Conservation (phyloP, 2,888 invertebrate species). For the Emmelina monodactyla region DNA sequence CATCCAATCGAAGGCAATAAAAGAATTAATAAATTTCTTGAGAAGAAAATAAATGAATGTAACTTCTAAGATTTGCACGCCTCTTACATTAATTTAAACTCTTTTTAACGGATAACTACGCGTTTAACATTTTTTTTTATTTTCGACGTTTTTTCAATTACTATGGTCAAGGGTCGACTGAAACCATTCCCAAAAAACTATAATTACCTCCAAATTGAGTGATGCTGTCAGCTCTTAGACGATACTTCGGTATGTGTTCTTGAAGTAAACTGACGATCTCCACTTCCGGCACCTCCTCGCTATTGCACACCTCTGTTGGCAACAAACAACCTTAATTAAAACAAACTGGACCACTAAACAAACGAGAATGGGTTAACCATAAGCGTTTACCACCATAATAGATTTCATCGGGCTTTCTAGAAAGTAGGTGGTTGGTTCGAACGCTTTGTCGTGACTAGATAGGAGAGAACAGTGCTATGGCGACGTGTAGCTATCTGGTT, state of each 20-base stretch:
- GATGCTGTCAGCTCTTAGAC: slow-evolving; percentile 90
- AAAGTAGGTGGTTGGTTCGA: not conserved
- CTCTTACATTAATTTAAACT: too few relatives aligned
- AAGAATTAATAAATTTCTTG: too few relatives aligned
- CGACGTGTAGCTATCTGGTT: not conserved
- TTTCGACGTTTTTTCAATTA: too few relatives aligned
- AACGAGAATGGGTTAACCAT: not conserved
- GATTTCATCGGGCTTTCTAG: not conserved
- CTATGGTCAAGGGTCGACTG: too few relatives aligned
- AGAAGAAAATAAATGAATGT: too few relatives aligned
- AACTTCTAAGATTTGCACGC: too few relatives aligned
- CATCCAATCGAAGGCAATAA: too few relatives aligned
- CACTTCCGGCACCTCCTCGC: slow-evolving; percentile 92
- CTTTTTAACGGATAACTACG: too few relatives aligned
- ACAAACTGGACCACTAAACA: not conserved
- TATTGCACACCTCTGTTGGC: slow-evolving; percentile 87
- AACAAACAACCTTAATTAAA: slow-evolving; percentile 22
- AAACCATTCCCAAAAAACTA: too few relatives aligned
- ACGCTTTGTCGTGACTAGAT: not conserved
- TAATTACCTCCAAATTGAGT: slow-evolving; percentile 89
- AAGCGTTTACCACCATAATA: slow-evolving; percentile 1
- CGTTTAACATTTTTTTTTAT: too few relatives aligned
- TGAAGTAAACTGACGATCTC: slow-evolving; percentile 94
- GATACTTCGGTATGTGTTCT: slow-evolving; percentile 95
- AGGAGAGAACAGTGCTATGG: not conserved